Conservation (phyloP, 2,797 vertebrate genomes). For the Leptodactylus fallax region DNA sequence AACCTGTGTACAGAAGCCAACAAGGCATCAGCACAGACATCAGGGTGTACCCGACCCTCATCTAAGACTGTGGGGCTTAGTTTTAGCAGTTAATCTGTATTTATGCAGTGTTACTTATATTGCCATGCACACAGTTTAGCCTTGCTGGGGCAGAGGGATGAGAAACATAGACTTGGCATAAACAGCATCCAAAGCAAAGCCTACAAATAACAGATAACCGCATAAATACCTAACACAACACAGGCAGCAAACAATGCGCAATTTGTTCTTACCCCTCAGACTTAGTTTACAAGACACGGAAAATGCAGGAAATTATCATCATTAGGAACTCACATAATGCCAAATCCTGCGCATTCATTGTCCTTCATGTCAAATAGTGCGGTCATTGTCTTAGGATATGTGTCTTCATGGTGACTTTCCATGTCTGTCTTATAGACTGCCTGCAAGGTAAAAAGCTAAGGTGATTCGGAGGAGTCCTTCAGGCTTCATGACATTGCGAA, state of each 20-base stretch:
- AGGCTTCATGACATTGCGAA: not conserved
- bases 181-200: conserved; percentile 19
- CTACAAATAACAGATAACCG: not conserved
- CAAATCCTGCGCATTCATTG: not conserved
- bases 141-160: no score
- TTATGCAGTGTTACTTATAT: not conserved
- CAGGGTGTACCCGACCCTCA: not conserved
- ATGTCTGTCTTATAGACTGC: not conserved
- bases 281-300: conserved; percentile 23
- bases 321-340: conserved; percentile 1
- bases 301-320: conserved; percentile 30
- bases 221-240: not conserved
- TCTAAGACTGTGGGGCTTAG: not conserved
- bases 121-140: not conserved
- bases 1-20: no score
- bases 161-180: not conserved
- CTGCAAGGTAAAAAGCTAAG: not conserved
- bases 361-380: not conserved
- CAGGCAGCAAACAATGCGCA: conserved; percentile 10
- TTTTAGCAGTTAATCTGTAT: not conserved
- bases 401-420: conserved; percentile 22
- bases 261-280: not conserved
- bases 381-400: not conserved
- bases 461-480: not conserved
- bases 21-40: not conserved